These are phyloP conservation scores for Eumacrocentrus americanus DNA, from an alignment of 2,888 invertebrate genomes.

Conservation along the genomic window DNA sequence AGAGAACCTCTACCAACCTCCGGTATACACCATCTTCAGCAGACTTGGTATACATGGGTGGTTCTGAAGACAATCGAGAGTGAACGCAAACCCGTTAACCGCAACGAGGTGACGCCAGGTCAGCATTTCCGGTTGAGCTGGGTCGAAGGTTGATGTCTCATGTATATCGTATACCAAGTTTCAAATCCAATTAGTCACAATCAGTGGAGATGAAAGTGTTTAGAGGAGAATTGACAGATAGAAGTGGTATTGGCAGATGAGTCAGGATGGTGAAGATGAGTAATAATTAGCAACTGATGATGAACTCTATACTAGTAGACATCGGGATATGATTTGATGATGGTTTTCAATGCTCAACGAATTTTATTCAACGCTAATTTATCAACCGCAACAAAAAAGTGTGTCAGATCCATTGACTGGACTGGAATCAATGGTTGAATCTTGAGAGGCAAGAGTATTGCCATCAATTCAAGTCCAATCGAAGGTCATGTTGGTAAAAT, in stretches of 20 bases:
- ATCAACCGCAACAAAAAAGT: no score
- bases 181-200: conserved; percentile 18
- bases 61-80: conserved; percentile 2
- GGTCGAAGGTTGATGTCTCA: conserved; percentile 11
- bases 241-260: not conserved
- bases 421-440: no score
- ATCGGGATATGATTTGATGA: no score
- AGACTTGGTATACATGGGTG: not conserved
- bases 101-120: conserved; percentile 12
- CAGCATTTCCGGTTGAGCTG: conserved; percentile 16
- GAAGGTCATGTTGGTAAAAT: no score
- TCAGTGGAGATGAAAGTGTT: conserved; percentile 20
- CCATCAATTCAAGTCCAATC: no score
- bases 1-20: no score
- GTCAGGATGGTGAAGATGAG: not conserved
- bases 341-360: no score
- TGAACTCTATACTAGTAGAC: no score
- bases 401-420: no score
- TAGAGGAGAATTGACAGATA: not conserved
- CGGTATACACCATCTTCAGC: not conserved
- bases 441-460: no score
- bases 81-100: conserved; percentile 8
- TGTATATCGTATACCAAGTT: not conserved
- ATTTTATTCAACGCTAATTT: no score
- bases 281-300: no score